Evolutionary conservation across 2,797 vertebrate genomes (phyloP), one percentile per base, ranked within the genome.

Genomic region (Salarias fasciatus): DNA sequence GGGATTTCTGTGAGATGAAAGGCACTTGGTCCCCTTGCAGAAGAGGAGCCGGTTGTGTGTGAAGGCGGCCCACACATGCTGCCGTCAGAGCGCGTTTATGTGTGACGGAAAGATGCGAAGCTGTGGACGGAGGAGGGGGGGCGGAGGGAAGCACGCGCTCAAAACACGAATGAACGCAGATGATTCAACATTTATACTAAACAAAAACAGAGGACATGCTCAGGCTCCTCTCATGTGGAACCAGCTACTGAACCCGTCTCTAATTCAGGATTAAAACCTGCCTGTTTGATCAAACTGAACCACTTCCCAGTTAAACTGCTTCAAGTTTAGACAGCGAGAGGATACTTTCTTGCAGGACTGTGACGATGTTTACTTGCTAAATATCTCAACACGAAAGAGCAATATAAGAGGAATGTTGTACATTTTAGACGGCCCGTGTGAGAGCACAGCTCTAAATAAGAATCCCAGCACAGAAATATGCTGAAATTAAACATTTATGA

Each of bases 51-150:
- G 53, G 49, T 37, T 24, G 11, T 4, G 55, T 74, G 55, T 73
- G 28, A 43, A 6, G 14, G 63, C 41, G 37, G 77, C 73, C 76
- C 83, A 88, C 83, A 87, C 79, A 85, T 28, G 7, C 57, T 30
- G 72, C 77, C 54, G 77, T 83, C 88, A 76, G 43, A 69, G 63
- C 43, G 1, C 45, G 53, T 88, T 88, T 78, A 66, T 5, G 60
- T 70, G 79, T 82, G 82, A 86, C 75, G 47, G 49, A 51, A 31
- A 69, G 54, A 78, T 42, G 12, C 30, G 58, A 51, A 5, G 46
- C 24, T 40, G 49, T n/a, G 46, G 58, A 54, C 30, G 6, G 63
- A n/a, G 47, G 61, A 51, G 24, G 5, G 60, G 36, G 36, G 59
- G 56, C 41, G 53, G 1, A 18, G 42, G 55, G 36, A 35, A 47